Conservation (phyloP, 2,113 vertebrate genomes). For the Cariama cristata region DNA sequence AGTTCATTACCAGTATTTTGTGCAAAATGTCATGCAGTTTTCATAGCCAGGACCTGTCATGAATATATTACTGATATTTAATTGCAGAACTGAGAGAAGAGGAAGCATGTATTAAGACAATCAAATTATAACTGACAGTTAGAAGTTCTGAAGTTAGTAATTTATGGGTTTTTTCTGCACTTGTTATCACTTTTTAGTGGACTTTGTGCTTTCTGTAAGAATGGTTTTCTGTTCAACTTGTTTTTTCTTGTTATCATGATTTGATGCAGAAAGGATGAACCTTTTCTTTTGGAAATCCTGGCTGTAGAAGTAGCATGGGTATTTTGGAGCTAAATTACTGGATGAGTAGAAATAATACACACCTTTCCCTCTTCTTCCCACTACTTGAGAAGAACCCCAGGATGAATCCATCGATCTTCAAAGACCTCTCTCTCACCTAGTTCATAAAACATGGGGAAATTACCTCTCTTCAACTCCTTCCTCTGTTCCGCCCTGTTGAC, state of each 20-base stretch:
- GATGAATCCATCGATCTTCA: not conserved
- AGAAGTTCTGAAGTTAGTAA: not conserved
- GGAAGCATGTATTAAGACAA: constrained; percentile 22
- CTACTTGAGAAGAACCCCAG: not conserved
- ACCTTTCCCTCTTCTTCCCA: not conserved
- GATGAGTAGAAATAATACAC: not conserved
- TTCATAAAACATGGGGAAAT: not conserved
- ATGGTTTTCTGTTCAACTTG: constrained; percentile 25
- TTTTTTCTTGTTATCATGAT: constrained; percentile 34
- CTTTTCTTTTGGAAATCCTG: not conserved
- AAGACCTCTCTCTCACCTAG: not conserved
- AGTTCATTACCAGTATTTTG: constrained; percentile 54
- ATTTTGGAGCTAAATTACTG: not conserved
- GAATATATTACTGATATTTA: constrained; percentile 25
- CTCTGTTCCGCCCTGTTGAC: not conserved
- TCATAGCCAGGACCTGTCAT: constrained; percentile 14
- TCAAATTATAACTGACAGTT: constrained; percentile 31
- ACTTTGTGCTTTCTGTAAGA: not conserved
- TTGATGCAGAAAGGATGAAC: not conserved
- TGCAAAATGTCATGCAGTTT: constrained; percentile 48
- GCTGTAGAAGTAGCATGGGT: not conserved
- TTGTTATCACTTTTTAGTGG: not conserved
- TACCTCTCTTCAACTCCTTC: not conserved
- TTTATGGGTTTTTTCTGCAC: not conserved
- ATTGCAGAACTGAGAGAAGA: constrained; percentile 49